Conservation (phyloP, 2,888 invertebrate genomes). For the Lepas anatifera region DNA sequence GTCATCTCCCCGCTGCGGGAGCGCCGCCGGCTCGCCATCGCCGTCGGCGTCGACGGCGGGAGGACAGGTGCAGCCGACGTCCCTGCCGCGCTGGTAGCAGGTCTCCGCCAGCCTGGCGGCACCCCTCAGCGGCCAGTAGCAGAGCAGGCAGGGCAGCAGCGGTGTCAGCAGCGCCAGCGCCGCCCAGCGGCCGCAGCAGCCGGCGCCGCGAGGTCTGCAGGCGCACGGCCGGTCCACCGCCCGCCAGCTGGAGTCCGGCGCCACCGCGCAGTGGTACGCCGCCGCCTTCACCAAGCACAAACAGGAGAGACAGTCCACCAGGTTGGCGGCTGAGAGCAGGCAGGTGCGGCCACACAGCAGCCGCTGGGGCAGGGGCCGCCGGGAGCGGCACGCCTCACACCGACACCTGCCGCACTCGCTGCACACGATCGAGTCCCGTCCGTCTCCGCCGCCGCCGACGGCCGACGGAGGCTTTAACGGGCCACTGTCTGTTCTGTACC, state of each 20-base stretch:
- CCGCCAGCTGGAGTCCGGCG: slow-evolving; percentile 42
- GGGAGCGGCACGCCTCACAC: slow-evolving; percentile 80
- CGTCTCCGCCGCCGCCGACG: slow-evolving; percentile 25
- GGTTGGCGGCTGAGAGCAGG: slow-evolving; percentile 76
- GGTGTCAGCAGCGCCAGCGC: slow-evolving; percentile 73
- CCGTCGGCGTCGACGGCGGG: neutral
- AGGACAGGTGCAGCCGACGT: slow-evolving; percentile 71
- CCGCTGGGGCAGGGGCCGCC: slow-evolving; percentile 69
- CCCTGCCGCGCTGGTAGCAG: slow-evolving; percentile 66
- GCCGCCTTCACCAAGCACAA: slow-evolving; percentile 87
- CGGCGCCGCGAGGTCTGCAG: slow-evolving; percentile 44
- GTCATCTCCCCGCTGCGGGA: too few species aligned
- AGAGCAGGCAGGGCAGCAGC: slow-evolving; percentile 79
- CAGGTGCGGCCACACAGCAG: slow-evolving; percentile 85
- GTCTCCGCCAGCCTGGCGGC: slow-evolving; percentile 49
- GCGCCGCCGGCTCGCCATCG: neutral
- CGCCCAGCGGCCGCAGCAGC: slow-evolving; percentile 58
- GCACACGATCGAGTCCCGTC: slow-evolving; percentile 59
- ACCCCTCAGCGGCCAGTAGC: slow-evolving; percentile 85
- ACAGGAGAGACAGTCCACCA: slow-evolving; percentile 83
- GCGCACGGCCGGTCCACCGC: slow-evolving; percentile 38
- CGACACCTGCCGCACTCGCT: slow-evolving; percentile 76
- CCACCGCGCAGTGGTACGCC: slow-evolving; percentile 75
- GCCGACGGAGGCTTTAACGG: slow-evolving; percentile 43
- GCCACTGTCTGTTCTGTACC: too few species aligned